phyloP scores from a whole-genome alignment of 1,140 invertebrate species.

The Caenorhabditis remanei region DNA sequence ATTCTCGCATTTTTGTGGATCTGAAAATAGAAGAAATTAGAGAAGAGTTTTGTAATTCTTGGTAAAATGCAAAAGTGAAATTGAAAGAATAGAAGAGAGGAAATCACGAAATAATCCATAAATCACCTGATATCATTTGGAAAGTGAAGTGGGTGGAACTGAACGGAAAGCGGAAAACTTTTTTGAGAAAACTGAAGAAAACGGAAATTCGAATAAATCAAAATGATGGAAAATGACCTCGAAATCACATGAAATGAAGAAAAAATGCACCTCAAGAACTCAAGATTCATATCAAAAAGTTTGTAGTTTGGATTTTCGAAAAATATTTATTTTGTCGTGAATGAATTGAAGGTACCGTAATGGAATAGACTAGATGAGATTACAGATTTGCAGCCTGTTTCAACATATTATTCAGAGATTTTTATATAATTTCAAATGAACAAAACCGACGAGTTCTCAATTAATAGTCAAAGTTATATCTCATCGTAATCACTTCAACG shows the following conservation, averaged over 20 bases:
- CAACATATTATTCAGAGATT: no score
- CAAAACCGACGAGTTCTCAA: no score
- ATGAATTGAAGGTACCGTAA: background rate
- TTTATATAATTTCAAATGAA: no score
- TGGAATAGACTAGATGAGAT: no score
- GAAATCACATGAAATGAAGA: background rate
- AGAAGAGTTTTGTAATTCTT: background rate
- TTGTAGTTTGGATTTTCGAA: background rate
- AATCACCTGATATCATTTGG: conserved; percentile 4
- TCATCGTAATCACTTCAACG: no score
- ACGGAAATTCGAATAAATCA: conserved; percentile 48
- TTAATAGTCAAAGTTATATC: no score
- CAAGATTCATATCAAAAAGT: background rate
- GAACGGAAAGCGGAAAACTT: conserved; percentile 18
- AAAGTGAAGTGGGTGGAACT: conserved; percentile 3
- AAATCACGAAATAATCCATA: background rate
- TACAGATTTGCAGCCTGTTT: no score
- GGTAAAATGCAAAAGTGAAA: background rate
- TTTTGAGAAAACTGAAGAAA: background rate
- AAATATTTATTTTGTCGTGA: background rate
- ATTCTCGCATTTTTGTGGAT: conserved; percentile 47
- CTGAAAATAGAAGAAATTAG: background rate
- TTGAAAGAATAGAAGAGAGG: background rate
- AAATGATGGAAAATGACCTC: conserved; percentile 37
- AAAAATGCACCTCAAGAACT: background rate